These are phyloP conservation scores for Disparrhopalites patrizii DNA, from an alignment of 2,888 invertebrate species.

Conservation along the genomic window DNA sequence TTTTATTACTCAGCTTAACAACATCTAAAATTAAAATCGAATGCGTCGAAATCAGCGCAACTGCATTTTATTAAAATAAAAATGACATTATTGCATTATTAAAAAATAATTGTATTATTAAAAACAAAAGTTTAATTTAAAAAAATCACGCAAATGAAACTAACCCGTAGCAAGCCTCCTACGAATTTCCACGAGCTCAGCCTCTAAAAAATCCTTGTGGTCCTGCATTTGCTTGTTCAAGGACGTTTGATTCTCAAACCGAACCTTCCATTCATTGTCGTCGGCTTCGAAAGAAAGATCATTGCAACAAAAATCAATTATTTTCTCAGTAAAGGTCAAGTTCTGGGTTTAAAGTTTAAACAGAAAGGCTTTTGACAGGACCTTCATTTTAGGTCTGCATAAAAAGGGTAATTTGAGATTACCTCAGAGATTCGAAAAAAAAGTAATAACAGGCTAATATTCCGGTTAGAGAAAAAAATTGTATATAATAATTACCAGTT, in stretches of 20 bases:
- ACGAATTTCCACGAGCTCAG: constrained; percentile 51
- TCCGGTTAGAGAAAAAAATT: no score
- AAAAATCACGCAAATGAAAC: background rate
- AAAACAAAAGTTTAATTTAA: background rate
- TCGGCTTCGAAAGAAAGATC: constrained; percentile 34
- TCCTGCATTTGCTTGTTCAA: constrained; percentile 50
- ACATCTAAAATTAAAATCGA: no score
- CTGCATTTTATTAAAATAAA: no score
- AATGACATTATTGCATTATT: background rate
- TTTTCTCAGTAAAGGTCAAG: no score
- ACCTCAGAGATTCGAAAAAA: no score
- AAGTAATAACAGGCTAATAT: no score
- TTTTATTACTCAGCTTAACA: no score
- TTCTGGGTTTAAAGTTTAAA: background rate
- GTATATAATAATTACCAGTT: no score
- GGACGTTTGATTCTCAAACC: constrained; percentile 52
- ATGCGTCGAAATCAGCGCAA: no score
- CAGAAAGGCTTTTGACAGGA: background rate
- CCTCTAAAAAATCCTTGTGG: constrained; percentile 51
- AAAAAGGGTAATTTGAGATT: no score
- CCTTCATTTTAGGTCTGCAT: no score
- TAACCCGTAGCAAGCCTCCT: constrained; percentile 50
- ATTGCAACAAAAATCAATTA: background rate
- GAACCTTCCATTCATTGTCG: constrained; percentile 54
- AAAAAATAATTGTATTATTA: background rate